Evolutionary conservation across 64 coral and sea anemone genomes (phyloP).

Genomic region (Pocillopora verrucosa): DNA sequence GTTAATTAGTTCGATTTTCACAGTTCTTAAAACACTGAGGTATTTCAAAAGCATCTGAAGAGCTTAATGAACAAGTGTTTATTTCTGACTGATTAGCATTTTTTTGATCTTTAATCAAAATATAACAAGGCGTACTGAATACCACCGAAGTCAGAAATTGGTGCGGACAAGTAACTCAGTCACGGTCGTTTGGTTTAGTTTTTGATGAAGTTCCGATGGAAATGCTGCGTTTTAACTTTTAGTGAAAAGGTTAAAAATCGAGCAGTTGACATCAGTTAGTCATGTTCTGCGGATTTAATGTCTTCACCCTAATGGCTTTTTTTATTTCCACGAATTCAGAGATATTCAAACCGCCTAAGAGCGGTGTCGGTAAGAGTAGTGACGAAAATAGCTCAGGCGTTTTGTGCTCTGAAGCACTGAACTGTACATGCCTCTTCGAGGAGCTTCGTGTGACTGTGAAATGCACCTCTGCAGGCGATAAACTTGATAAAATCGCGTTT

Average conservation of each 20-base stretch:
- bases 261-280: not conserved
- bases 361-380: no score
- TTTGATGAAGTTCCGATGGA: not conserved
- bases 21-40: no score
- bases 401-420: not conserved
- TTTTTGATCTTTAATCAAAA: no score
- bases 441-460: not conserved
- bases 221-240: not conserved
- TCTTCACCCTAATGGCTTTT: not conserved
- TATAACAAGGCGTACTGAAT: no score
- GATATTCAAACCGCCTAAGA: not conserved
- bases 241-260: not conserved
- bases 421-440: not conserved
- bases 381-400: not conserved
- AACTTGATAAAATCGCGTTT: not conserved
- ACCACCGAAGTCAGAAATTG: not conserved
- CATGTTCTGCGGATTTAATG: not conserved
- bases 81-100: no score
- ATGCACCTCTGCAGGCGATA: slow-evolving; percentile 9
- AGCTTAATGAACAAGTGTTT: not conserved
- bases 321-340: not conserved
- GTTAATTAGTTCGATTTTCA: no score
- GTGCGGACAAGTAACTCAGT: no score
- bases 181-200: no score
- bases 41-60: no score